These are phyloP conservation scores for Drosophila triauraria DNA, from an alignment of 1,140 invertebrate species.

Conservation along the genomic window DNA sequence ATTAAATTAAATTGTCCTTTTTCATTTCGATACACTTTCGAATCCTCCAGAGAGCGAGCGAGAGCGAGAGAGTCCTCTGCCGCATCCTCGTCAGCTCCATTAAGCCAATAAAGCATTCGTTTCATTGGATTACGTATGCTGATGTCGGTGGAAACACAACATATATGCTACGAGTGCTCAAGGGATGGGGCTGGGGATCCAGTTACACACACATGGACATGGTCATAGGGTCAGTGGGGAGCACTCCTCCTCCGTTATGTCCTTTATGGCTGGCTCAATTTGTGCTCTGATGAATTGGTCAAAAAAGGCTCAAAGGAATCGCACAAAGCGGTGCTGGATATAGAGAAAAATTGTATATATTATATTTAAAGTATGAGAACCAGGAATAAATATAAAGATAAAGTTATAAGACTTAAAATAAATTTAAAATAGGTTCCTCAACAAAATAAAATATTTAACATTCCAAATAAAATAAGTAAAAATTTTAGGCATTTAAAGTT, in stretches of 20 bases:
- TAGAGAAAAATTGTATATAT: not conserved
- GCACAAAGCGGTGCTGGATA: not conserved
- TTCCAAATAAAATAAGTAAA: not conserved
- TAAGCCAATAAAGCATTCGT: slow-evolving; percentile 83
- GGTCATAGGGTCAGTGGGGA: slow-evolving; percentile 33
- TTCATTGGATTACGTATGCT: slow-evolving; percentile 83
- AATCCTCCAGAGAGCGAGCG: slow-evolving; percentile 60
- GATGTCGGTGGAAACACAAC: slow-evolving; percentile 42
- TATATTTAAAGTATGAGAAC: not conserved
- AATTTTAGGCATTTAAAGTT: not conserved
- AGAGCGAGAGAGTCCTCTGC: slow-evolving; percentile 9
- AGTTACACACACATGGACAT: slow-evolving; percentile 58
- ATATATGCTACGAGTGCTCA: not conserved
- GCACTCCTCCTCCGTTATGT: not conserved
- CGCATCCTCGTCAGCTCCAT: slow-evolving; percentile 70
- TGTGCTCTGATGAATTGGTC: slow-evolving; percentile 59
- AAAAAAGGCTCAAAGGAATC: slow-evolving; percentile 10
- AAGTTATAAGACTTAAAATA: not conserved
- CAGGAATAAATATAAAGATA: not conserved
- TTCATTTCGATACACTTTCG: slow-evolving; percentile 81
- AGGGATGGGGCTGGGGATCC: slow-evolving; percentile 40
- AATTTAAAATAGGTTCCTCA: not conserved
- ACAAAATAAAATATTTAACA: not conserved
- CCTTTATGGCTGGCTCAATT: slow-evolving; percentile 44
- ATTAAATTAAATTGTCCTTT: slow-evolving; percentile 83